Evolutionary conservation across 2,113 vertebrate species (phyloP).

Genomic region (Oreochromis aureus): DNA sequence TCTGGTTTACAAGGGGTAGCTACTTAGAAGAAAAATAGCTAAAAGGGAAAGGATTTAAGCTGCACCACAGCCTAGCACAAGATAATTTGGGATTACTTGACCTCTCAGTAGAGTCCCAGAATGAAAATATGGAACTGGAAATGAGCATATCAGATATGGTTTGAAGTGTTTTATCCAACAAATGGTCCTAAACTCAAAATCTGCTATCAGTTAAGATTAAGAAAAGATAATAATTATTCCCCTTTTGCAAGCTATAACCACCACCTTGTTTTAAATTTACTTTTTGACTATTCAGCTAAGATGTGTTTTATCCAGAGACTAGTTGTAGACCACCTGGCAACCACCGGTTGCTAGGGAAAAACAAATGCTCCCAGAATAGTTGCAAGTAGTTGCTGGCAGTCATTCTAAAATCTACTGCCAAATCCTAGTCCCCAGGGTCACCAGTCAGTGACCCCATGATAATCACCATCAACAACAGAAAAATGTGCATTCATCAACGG

Average conservation of each 20-base stretch:
- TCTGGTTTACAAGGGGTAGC: not conserved
- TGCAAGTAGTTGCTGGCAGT: not conserved
- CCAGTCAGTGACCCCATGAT: not conserved
- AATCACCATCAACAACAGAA: not conserved
- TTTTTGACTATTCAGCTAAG: not conserved
- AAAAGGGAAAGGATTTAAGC: not conserved
- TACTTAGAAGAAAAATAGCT: not conserved
- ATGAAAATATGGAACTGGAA: not conserved
- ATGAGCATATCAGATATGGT: not conserved
- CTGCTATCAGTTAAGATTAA: not conserved
- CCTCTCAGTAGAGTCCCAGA: not conserved
- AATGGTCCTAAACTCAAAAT: not conserved
- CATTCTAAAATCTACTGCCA: not conserved
- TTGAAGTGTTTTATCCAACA: not conserved
- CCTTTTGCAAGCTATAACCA: not conserved
- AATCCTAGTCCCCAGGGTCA: fast-evolving
- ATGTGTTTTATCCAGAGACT: not conserved
- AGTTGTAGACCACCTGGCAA: not conserved
- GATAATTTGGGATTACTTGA: not conserved
- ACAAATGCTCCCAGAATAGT: not conserved
- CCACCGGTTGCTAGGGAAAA: not conserved
- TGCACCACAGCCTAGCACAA: not conserved
- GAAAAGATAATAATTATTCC: not conserved
- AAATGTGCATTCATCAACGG: not conserved
- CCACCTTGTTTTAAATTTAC: not conserved